These are phyloP conservation scores for Mythimna albipuncta DNA, from an alignment of 2,888 invertebrate species.

Conservation along the genomic window DNA sequence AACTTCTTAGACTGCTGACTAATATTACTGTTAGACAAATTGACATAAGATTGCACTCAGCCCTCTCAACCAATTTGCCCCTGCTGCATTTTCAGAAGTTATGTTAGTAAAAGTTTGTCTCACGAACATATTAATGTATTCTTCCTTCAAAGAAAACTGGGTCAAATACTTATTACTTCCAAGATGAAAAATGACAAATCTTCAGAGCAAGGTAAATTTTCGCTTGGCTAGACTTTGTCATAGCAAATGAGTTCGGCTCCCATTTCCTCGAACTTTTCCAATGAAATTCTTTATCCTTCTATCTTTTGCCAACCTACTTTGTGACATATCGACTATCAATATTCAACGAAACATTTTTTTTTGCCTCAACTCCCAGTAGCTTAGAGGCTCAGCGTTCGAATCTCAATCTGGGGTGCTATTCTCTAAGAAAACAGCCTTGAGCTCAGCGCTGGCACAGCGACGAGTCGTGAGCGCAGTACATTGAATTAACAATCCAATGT, in stretches of 20 bases:
- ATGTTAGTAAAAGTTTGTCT: background rate
- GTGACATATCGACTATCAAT: constrained; percentile 51
- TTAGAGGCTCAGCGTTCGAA: no score
- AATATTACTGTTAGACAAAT: background rate
- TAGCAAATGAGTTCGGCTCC: constrained; percentile 48
- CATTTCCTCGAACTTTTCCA: constrained; percentile 48
- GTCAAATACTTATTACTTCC: constrained; percentile 8
- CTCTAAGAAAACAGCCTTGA: no score
- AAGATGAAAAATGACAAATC: constrained; percentile 16
- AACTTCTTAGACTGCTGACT: no score
- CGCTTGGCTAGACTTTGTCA: constrained; percentile 38
- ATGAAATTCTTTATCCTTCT: constrained; percentile 52
- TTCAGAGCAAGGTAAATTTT: constrained; percentile 40
- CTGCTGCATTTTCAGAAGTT: background rate
- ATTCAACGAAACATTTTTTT: constrained; percentile 40
- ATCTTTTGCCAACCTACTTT: constrained; percentile 40
- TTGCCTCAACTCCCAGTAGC: background rate
- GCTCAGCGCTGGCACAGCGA: no score
- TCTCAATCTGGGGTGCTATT: no score
- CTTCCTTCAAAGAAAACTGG: constrained; percentile 6
- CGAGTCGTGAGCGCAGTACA: no score
- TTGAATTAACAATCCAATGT: no score
- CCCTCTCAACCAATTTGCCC: background rate
- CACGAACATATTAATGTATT: no score
- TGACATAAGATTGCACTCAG: background rate